Evolutionary conservation across 2,888 invertebrate species (phyloP).

Genomic region (Catocala fraxini): DNA sequence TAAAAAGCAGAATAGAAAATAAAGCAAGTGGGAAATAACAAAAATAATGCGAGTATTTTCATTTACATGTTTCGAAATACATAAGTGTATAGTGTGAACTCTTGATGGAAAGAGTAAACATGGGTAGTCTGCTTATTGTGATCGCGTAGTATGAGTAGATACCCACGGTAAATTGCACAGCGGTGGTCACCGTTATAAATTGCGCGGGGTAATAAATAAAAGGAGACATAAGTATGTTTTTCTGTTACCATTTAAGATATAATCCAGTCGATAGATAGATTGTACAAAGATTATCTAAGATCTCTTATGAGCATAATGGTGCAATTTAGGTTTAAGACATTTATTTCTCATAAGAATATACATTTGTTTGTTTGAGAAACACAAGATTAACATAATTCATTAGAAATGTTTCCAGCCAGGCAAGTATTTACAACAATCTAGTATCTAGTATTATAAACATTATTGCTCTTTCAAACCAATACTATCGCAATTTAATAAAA

Average conservation of each 20-base stretch:
- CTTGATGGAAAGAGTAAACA: slow-evolving; percentile 1
- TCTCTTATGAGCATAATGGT: neutral
- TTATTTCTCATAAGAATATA: too few relatives aligned
- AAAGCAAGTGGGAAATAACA: neutral
- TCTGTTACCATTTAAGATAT: neutral
- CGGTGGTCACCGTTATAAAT: slow-evolving; percentile 14
- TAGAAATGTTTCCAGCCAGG: too few relatives aligned
- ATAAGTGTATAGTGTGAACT: neutral
- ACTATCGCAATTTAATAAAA: too few relatives aligned
- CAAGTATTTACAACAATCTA: too few relatives aligned
- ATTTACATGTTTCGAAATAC: slow-evolving; percentile 1
- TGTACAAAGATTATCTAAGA: neutral
- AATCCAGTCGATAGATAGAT: neutral
- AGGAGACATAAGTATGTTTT: neutral
- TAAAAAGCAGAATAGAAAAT: slow-evolving; percentile 1
- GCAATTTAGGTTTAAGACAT: too few relatives aligned
- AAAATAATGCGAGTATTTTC: neutral
- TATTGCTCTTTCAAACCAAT: too few relatives aligned
- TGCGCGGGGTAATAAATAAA: slow-evolving; percentile 1
- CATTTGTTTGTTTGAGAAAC: too few relatives aligned
- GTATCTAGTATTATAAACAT: too few relatives aligned
- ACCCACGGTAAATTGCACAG: slow-evolving; percentile 13
- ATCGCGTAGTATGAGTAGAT: slow-evolving; percentile 4
- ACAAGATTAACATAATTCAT: too few relatives aligned
- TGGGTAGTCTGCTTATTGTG: neutral